phyloP scores from a whole-genome alignment of 2,113 vertebrate genomes.

The Cyprinus carpio region DNA sequence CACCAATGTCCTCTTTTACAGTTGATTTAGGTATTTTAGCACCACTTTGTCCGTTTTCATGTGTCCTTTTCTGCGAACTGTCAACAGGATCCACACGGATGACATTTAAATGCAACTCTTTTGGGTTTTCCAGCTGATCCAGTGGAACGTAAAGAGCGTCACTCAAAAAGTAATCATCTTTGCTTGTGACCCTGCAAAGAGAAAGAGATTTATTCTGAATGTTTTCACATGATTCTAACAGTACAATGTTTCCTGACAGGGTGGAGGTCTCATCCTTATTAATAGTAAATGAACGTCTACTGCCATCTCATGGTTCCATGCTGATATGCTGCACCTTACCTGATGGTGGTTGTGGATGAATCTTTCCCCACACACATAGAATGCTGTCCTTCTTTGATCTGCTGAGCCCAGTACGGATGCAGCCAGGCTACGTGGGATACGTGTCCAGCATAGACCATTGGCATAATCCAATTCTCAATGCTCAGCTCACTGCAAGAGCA shows the following conservation, averaged over 20 bases:
- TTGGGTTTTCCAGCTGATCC: conserved; percentile 86
- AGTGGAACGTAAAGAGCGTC: conserved; percentile 91
- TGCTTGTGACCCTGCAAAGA: conserved; percentile 86
- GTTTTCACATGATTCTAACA: neutral
- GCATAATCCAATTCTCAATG: conserved; percentile 99
- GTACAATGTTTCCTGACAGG: neutral
- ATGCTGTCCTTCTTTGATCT: conserved; percentile 91
- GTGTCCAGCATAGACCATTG: conserved; percentile 95
- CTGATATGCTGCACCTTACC: conserved; percentile 72
- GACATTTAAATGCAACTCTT: conserved; percentile 82
- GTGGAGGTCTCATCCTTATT: neutral
- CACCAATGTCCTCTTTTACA: conserved; percentile 39
- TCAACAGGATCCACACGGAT: conserved; percentile 77
- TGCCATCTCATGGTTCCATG: conserved; percentile 25
- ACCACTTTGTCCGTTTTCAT: conserved; percentile 42
- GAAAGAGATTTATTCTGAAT: neutral
- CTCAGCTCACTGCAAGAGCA: conserved; percentile 84
- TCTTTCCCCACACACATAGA: conserved; percentile 88
- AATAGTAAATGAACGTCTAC: neutral
- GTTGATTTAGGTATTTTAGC: conserved; percentile 78
- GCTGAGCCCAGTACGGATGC: conserved; percentile 92
- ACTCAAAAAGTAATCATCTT: conserved; percentile 93
- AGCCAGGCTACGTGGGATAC: conserved; percentile 90
- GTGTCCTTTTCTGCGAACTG: conserved; percentile 48
- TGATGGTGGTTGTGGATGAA: conserved; percentile 90